Evolutionary conservation across 2,113 vertebrate species (phyloP).

Genomic region (Bubalus kerabau): DNA sequence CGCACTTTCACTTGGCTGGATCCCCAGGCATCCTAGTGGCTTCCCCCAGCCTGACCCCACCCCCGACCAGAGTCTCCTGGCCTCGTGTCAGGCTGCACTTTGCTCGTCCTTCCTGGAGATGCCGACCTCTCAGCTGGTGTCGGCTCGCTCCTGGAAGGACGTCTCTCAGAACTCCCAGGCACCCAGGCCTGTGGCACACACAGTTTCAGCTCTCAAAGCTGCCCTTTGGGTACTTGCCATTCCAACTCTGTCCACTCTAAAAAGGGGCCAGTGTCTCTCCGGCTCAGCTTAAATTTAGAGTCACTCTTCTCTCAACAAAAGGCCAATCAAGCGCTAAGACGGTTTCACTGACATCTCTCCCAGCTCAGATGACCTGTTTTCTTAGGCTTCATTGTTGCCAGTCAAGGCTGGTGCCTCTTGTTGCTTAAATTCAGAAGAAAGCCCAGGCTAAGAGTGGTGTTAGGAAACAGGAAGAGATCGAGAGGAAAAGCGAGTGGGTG

Average conservation of each 20-base stretch:
- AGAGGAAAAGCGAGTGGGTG: neutral
- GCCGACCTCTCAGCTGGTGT: neutral
- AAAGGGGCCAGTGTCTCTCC: constrained; percentile 50
- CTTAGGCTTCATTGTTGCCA: constrained; percentile 68
- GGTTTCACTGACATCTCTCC: constrained; percentile 44
- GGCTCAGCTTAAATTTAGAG: constrained; percentile 29
- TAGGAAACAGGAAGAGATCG: neutral
- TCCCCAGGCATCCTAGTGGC: rapidly evolving
- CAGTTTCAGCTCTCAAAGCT: neutral
- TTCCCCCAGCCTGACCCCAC: neutral
- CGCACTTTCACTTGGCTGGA: neutral
- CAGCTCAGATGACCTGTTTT: constrained; percentile 61
- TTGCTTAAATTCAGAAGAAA: constrained; percentile 33
- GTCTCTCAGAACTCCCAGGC: neutral
- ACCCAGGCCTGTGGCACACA: neutral
- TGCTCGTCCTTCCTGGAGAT: neutral
- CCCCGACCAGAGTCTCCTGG: neutral
- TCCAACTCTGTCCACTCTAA: neutral
- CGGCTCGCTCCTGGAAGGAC: rapidly evolving
- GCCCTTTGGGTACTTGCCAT: constrained; percentile 21
- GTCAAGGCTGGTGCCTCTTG: neutral
- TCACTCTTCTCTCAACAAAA: constrained; percentile 62
- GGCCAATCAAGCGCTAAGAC: constrained; percentile 50
- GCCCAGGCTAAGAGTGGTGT: neutral
- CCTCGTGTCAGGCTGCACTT: neutral